These are phyloP conservation scores for Rhaphigaster nebulosa DNA, from an alignment of 2,888 invertebrate genomes.

Conservation along the genomic window DNA sequence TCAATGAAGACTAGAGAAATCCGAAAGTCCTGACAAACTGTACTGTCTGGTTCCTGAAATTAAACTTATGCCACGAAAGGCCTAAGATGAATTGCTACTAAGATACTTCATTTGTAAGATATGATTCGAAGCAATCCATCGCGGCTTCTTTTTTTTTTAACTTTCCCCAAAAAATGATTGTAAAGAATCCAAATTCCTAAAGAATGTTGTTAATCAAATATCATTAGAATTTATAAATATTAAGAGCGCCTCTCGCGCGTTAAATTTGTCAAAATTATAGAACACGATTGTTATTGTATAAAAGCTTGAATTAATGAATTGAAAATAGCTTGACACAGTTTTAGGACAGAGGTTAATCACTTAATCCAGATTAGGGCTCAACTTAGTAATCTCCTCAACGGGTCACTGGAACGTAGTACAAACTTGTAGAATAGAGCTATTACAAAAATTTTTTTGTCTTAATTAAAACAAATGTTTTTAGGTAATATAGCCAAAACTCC, in stretches of 20 bases:
- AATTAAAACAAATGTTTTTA: too few species aligned
- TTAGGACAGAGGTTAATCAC: constrained; percentile 2
- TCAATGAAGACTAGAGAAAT: too few species aligned
- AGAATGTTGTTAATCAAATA: background rate
- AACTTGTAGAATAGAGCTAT: background rate
- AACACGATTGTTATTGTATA: background rate
- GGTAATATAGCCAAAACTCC: too few species aligned
- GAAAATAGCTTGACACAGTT: background rate
- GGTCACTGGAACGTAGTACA: background rate
- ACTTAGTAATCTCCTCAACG: background rate
- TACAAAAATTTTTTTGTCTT: too few species aligned
- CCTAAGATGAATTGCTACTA: background rate
- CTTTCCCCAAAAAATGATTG: background rate
- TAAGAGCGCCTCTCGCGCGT: background rate
- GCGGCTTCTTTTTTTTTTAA: too few species aligned
- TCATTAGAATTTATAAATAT: background rate
- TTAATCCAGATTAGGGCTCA: constrained; percentile 4
- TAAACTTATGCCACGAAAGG: background rate
- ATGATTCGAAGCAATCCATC: background rate
- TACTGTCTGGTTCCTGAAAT: background rate
- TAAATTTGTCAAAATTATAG: background rate
- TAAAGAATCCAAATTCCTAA: background rate
- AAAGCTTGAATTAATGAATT: background rate
- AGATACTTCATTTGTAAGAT: too few species aligned
- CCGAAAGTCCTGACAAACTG: too few species aligned